Percentiles rank a stretch among this genome's conserved stretches.
These are phyloP conservation scores for Chamaetylas fuelleborni DNA, from an alignment of 2,113 vertebrate species.

Conservation along the genomic window DNA sequence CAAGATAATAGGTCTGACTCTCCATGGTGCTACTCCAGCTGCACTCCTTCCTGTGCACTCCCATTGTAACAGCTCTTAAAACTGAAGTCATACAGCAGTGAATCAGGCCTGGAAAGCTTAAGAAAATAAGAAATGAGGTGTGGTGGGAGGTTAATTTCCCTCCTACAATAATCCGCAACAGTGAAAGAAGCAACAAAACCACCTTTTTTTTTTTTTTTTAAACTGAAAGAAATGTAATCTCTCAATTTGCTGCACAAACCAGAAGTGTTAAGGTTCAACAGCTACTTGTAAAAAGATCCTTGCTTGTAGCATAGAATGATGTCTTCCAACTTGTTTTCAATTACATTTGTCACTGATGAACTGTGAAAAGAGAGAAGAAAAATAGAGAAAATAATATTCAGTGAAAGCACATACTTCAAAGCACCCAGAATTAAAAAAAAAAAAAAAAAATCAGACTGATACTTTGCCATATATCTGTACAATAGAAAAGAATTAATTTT, in stretches of 20 bases:
- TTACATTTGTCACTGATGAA: background rate
- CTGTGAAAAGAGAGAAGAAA: background rate
- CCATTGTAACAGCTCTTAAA: background rate
- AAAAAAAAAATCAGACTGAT: background rate
- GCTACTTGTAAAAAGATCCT: background rate
- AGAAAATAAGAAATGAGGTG: slow-evolving; percentile 32
- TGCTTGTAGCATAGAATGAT: background rate
- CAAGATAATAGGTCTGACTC: slow-evolving; percentile 20
- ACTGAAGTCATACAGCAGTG: slow-evolving; percentile 18
- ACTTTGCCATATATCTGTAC: background rate
- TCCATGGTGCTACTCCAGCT: background rate
- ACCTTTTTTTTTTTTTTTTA: background rate
- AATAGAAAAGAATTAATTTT: background rate
- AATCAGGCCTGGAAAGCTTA: slow-evolving; percentile 29
- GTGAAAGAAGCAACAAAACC: background rate
- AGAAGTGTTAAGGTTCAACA: background rate
- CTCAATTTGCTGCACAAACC: background rate
- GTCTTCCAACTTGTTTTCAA: background rate
- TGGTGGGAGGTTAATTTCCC: slow-evolving; percentile 47
- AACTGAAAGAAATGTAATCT: background rate
- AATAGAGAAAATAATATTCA: background rate
- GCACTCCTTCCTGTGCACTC: background rate
- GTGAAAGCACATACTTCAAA: background rate
- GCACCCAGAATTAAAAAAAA: background rate
- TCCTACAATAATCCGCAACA: slow-evolving; percentile 34